Evolutionary conservation across 2,113 vertebrate genomes (phyloP).

Genomic region (Rhinichthys klamathensis): DNA sequence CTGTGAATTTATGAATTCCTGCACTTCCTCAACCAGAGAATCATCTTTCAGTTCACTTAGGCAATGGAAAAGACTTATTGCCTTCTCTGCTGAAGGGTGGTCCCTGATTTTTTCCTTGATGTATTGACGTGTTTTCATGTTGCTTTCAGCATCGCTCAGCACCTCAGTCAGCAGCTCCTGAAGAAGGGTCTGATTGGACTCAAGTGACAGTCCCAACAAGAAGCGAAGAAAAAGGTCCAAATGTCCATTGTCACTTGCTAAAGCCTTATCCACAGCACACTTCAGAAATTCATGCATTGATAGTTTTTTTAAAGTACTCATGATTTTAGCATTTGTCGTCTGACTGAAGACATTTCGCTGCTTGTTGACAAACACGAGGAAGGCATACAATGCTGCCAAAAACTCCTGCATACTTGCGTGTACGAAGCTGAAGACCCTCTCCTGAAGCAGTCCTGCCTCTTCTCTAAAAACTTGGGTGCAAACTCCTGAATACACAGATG

Average conservation of each 20-base stretch:
- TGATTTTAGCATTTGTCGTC: not conserved
- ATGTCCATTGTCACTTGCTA: not conserved
- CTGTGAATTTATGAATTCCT: slow-evolving; percentile 2
- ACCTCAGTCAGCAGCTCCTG: slow-evolving; percentile 44
- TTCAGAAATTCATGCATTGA: not conserved
- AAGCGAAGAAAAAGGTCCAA: slow-evolving; percentile 38
- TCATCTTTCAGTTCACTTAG: slow-evolving; percentile 53
- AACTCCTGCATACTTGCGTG: slow-evolving; percentile 62
- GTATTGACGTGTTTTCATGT: slow-evolving; percentile 16
- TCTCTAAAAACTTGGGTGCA: slow-evolving; percentile 58
- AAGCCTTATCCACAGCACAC: slow-evolving; percentile 39
- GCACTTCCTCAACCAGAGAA: slow-evolving; percentile 49
- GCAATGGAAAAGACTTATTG: slow-evolving; percentile 31
- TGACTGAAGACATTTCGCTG: not conserved
- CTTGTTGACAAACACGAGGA: not conserved
- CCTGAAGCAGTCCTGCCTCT: slow-evolving; percentile 45
- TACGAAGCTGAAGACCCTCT: slow-evolving; percentile 59
- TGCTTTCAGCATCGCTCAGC: not conserved
- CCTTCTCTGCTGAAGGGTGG: not conserved
- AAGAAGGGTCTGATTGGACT: slow-evolving; percentile 39
- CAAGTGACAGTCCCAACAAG: slow-evolving; percentile 10
- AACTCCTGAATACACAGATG: slow-evolving; percentile 41
- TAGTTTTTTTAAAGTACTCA: not conserved
- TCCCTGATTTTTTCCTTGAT: slow-evolving; percentile 53
- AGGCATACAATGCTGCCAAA: slow-evolving; percentile 50